phyloP scores from a whole-genome alignment of 1,140 invertebrate genomes.

The Copidosoma floridanum region DNA sequence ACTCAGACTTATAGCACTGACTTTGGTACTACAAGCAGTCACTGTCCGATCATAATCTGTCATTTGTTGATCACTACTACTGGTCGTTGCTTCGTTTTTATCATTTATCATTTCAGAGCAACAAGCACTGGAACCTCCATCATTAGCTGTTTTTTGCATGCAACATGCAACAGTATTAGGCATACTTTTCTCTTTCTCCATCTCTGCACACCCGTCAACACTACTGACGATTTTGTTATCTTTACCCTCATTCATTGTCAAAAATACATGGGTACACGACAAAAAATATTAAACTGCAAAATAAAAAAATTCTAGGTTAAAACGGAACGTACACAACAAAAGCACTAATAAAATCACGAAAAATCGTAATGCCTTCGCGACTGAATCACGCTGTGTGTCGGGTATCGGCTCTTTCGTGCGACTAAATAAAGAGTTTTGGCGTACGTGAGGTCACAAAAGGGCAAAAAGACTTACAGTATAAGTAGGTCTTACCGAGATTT shows the following conservation, averaged over 20 bases:
- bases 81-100: not conserved
- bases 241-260: slow-evolving; percentile 11
- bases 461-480: slow-evolving; percentile 24
- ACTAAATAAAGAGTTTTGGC: too few relatives aligned
- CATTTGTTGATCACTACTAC: too few relatives aligned
- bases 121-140: not conserved
- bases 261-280: not conserved
- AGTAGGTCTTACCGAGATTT: slow-evolving; percentile 63
- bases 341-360: too few relatives aligned
- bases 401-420: too few relatives aligned
- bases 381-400: too few relatives aligned
- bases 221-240: not conserved
- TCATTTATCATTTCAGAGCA: not conserved
- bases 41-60: too few relatives aligned
- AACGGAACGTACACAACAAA: too few relatives aligned
- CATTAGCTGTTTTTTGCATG: not conserved
- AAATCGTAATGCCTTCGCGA: too few relatives aligned
- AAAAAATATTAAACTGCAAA: not conserved
- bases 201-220: not conserved
- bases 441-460: not conserved
- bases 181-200: not conserved
- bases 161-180: not conserved
- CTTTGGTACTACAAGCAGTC: too few relatives aligned
- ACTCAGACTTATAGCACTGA: not conserved
- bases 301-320: too few relatives aligned